Conservation (phyloP, 2,113 vertebrate species). For the Lepus timidus region DNA sequence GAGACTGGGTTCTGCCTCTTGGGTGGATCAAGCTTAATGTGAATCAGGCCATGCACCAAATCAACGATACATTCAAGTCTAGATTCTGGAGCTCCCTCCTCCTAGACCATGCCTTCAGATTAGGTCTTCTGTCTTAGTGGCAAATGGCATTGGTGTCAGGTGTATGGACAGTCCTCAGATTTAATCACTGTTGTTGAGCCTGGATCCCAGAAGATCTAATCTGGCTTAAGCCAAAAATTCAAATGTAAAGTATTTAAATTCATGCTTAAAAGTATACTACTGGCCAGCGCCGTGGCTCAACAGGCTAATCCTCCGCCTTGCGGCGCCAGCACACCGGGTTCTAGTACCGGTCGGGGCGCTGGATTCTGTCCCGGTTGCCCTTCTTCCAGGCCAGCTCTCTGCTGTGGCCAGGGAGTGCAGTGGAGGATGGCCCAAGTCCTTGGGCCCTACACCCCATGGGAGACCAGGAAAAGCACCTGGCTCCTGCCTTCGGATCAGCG, state of each 20-base stretch:
- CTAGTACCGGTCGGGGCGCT: too few species aligned
- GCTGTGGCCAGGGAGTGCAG: too few species aligned
- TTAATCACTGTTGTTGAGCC: background rate
- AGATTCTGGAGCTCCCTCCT: background rate
- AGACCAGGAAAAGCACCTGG: too few species aligned
- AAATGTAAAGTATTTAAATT: constrained; percentile 17
- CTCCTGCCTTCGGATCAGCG: too few species aligned
- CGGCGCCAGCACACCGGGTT: too few species aligned
- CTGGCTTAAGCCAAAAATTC: background rate
- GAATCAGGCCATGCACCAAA: background rate
- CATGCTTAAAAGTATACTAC: background rate
- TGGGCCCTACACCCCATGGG: too few species aligned
- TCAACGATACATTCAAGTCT: background rate
- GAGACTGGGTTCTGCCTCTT: background rate
- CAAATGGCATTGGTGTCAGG: background rate
- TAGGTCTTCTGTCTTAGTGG: background rate
- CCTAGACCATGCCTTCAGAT: background rate
- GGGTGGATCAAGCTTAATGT: background rate
- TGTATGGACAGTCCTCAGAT: background rate
- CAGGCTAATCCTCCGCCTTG: too few species aligned
- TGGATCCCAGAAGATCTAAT: background rate
- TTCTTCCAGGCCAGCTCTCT: too few species aligned
- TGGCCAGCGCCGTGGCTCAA: background rate
- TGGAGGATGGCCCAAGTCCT: too few species aligned
- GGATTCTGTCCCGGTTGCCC: too few species aligned